A percentile compares a stretch with the other conserved stretches of the same genome.
These are phyloP conservation scores for Sarcophaga subvicina DNA, from an alignment of 2,888 invertebrate genomes.

Conservation along the genomic window DNA sequence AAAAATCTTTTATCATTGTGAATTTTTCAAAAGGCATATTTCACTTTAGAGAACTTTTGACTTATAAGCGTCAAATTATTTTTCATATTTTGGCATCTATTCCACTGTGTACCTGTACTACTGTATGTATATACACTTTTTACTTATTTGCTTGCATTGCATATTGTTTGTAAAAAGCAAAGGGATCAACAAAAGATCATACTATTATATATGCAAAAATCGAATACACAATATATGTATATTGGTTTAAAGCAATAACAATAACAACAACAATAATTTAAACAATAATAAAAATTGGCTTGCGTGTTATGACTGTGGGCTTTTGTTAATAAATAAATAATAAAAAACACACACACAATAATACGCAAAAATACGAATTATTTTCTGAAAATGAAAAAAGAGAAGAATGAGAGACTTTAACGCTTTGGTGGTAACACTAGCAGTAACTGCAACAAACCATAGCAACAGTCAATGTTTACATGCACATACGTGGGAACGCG, in stretches of 20 bases:
- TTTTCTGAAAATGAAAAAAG: slow-evolving; percentile 12
- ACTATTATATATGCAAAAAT: neutral
- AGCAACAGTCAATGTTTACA: slow-evolving; percentile 16
- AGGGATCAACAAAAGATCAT: slow-evolving; percentile 36
- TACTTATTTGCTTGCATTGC: neutral
- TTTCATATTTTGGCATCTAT: neutral
- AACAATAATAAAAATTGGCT: slow-evolving; percentile 32
- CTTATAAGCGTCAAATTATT: neutral
- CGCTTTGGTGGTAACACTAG: slow-evolving; percentile 47
- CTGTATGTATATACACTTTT: neutral
- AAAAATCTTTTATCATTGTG: too few relatives aligned
- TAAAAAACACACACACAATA: neutral
- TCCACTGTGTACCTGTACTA: neutral
- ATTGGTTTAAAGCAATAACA: neutral
- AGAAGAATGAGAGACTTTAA: slow-evolving; percentile 41
- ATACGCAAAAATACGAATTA: neutral
- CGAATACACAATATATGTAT: neutral
- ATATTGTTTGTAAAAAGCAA: neutral
- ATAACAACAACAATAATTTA: neutral
- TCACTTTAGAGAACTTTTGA: too few relatives aligned
- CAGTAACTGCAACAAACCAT: slow-evolving; percentile 14
- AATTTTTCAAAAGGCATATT: too few relatives aligned
- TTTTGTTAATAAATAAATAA: slow-evolving; percentile 46
- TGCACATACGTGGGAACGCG: neutral
- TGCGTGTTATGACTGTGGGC: slow-evolving; percentile 61